Evolutionary conservation across 2,113 vertebrate genomes (phyloP).

Genomic region (Erinaceus europaeus): DNA sequence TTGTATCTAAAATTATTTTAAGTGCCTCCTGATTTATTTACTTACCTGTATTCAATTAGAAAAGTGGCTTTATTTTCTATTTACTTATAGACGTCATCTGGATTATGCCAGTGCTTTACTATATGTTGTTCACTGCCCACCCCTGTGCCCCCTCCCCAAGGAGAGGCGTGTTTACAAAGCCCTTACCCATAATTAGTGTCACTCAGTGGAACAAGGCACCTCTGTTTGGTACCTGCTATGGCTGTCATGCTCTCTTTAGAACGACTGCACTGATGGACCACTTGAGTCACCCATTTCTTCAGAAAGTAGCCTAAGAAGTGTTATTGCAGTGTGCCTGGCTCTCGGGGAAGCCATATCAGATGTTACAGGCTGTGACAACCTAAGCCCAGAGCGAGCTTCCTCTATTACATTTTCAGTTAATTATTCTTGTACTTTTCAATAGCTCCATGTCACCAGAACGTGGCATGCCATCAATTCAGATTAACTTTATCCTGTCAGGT

Average conservation of each 20-base stretch:
- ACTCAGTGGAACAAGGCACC: conserved; percentile 78
- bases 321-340: conserved; percentile 62
- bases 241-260: conserved; percentile 75
- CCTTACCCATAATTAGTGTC: conserved; percentile 82
- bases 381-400: conserved; percentile 66
- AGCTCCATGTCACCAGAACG: conserved; percentile 78
- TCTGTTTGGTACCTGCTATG: conserved; percentile 77
- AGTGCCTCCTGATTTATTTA: conserved; percentile 72
- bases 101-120: conserved; percentile 62
- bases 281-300: conserved; percentile 70
- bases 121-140: conserved; percentile 69
- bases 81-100: conserved; percentile 77
- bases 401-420: conserved; percentile 77
- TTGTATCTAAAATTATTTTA: conserved; percentile 54
- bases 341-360: conserved; percentile 73
- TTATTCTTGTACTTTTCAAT: conserved; percentile 80
- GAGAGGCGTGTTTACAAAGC: conserved; percentile 78
- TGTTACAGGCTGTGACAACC: conserved; percentile 58
- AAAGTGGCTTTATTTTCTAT: conserved; percentile 74
- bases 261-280: conserved; percentile 65
- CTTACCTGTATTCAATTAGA: conserved; percentile 77
- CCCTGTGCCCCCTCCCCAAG: no score
- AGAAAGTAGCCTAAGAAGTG: conserved; percentile 62
- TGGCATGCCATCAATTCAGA: conserved; percentile 77
- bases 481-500: conserved; percentile 81